Evolutionary conservation across 1,140 invertebrate species (phyloP), one percentile per base, ranked within the genome.

Genomic region (Hormaphis cornu): DNA sequence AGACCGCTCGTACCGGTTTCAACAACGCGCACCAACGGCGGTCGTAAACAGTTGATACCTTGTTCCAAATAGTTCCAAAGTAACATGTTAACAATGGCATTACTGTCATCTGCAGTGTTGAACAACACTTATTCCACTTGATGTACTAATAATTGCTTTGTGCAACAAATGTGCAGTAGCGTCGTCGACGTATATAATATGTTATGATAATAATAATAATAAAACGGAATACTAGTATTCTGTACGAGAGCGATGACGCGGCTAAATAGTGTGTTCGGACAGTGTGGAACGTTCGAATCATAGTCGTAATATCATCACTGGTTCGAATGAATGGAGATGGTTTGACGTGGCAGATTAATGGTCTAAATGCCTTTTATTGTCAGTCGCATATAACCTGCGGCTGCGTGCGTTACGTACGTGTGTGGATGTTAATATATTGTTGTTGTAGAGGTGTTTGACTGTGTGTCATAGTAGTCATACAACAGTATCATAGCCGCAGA

Each of bases 191-290:
- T 54, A 16, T 37, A n/a, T n/a, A n/a, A n/a, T n/a, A n/a, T n/a
- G n/a, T n/a, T n/a, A n/a, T n/a, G n/a, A n/a, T n/a, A n/a, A n/a
- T n/a, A n/a, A n/a, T n/a, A n/a, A n/a, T n/a, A n/a, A n/a, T n/a
- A n/a, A n/a, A n/a, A n/a, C n/a, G n/a, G n/a, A n/a, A n/a, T n/a
- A n/a, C n/a, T n/a, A n/a, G n/a, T n/a, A n/a, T n/a, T n/a, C n/a
- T n/a, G n/a, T n/a, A n/a, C n/a, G n/a, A n/a, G 30, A 56, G 20
- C 18, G 54, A 58, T 58, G 54, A 58, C 40, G 54, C 33, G 24
- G 54, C 54, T 56, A 56, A 37, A 56, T 20, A 22, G n/a, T n/a
- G n/a, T 54, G 52, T 56, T 56, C 22, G 53, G 53, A n/a, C n/a
- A 22, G 53, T 35, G 12, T 12, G 33, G 14, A 22, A 22, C 53